Evolutionary conservation across 2,888 invertebrate species (phyloP).

Genomic region (Polietes domitor): DNA sequence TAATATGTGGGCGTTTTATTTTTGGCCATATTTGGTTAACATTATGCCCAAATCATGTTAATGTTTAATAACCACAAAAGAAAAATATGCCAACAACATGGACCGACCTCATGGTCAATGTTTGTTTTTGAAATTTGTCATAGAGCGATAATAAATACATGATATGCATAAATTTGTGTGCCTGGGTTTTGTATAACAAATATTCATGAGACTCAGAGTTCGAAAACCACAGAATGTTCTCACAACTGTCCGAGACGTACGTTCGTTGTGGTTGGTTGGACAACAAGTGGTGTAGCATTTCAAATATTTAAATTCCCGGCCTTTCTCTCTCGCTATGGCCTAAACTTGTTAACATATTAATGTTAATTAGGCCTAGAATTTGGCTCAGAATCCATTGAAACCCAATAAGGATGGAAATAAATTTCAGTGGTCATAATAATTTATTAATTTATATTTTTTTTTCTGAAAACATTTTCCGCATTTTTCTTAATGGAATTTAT

Average conservation of each 20-base stretch:
- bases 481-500: neutral
- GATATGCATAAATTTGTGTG: neutral
- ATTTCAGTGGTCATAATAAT: neutral
- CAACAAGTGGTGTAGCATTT: neutral
- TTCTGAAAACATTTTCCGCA: neutral
- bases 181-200: neutral
- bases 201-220: neutral
- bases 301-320: conserved; percentile 2
- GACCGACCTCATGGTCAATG: conserved; percentile 3
- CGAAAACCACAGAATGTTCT: conserved; percentile 5
- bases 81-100: conserved; percentile 12
- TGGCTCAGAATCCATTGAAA: neutral
- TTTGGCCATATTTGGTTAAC: conserved; percentile 14
- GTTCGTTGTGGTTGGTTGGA: neutral
- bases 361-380: conserved; percentile 2
- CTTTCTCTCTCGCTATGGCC: too few species aligned
- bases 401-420: neutral
- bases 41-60: neutral
- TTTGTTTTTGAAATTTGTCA: neutral
- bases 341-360: neutral
- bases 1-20: neutral
- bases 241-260: neutral
- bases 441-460: neutral
- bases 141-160: neutral
- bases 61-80: neutral